Evolutionary conservation across 2,113 vertebrate species (phyloP).

Genomic region (Alaudala cheleensis): DNA sequence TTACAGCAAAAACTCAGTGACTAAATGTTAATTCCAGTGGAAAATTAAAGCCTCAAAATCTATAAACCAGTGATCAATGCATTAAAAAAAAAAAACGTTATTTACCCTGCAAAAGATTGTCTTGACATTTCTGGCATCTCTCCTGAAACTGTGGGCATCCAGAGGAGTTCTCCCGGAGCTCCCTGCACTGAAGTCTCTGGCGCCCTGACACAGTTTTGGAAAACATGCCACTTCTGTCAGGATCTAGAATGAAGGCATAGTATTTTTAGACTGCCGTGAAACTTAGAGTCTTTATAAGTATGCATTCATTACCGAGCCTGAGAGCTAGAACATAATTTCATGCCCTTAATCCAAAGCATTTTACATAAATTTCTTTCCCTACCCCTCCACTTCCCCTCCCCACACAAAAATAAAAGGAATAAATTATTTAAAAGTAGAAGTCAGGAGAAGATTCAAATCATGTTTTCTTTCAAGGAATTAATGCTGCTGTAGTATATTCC

Average conservation of each 20-base stretch:
- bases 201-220: constrained; percentile 27
- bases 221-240: constrained; percentile 20
- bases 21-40: background rate
- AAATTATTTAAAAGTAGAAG: background rate
- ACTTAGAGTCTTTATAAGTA: background rate
- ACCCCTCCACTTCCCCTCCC: rapidly evolving
- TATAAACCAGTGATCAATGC: background rate
- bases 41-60: background rate
- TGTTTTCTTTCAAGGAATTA: background rate
- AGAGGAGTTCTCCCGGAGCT: constrained; percentile 81
- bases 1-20: background rate
- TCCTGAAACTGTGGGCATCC: constrained; percentile 84
- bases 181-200: constrained; percentile 73
- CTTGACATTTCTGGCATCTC: constrained; percentile 86
- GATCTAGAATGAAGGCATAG: constrained; percentile 47
- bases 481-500: background rate
- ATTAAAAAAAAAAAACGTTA: background rate
- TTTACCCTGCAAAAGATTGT: constrained; percentile 81
- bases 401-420: background rate
- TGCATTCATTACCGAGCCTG: background rate
- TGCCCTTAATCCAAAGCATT: background rate
- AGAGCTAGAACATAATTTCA: background rate
- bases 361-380: background rate
- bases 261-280: background rate
- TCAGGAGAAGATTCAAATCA: background rate